Evolutionary conservation across 35 echinoderm and acorn worm species (phyloP).

Genomic region (Apostichopus japonicus): DNA sequence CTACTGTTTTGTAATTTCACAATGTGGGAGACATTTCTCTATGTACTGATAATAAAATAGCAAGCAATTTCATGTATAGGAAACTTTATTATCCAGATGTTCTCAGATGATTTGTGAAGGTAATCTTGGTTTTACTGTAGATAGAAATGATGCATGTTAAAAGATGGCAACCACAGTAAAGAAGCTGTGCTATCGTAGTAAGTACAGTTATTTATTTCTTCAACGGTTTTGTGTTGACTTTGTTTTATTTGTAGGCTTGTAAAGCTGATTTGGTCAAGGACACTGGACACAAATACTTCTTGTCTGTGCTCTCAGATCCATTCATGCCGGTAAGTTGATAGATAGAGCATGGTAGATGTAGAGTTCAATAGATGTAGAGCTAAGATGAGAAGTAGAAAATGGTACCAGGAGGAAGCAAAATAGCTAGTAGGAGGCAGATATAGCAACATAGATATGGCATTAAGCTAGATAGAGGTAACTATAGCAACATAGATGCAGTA

Average conservation of each 20-base stretch:
- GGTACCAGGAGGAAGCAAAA: not conserved
- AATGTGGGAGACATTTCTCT: too few relatives aligned
- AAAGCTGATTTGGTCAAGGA: conserved; percentile 95
- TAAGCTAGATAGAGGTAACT: too few relatives aligned
- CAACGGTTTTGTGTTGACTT: not conserved
- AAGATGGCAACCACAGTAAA: too few relatives aligned
- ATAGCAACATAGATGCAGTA: too few relatives aligned
- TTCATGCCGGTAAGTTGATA: conserved; percentile 90
- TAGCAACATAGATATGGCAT: not conserved
- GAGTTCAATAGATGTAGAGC: not conserved
- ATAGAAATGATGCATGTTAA: too few relatives aligned
- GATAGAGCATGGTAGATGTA: not conserved
- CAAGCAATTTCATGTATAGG: too few relatives aligned
- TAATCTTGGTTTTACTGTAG: too few relatives aligned
- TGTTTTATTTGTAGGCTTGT: conserved; percentile 78
- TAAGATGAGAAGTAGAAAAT: too few relatives aligned
- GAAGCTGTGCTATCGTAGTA: not conserved
- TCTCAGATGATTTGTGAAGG: too few relatives aligned
- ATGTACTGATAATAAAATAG: too few relatives aligned
- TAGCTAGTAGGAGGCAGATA: not conserved
- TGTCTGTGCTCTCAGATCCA: conserved; percentile 93
- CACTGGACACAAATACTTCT: conserved; percentile 96
- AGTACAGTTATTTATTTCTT: not conserved
- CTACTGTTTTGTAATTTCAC: too few relatives aligned
- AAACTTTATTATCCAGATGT: too few relatives aligned